Conservation (phyloP, 2,888 invertebrate genomes). For the Athrips mouffetella region DNA sequence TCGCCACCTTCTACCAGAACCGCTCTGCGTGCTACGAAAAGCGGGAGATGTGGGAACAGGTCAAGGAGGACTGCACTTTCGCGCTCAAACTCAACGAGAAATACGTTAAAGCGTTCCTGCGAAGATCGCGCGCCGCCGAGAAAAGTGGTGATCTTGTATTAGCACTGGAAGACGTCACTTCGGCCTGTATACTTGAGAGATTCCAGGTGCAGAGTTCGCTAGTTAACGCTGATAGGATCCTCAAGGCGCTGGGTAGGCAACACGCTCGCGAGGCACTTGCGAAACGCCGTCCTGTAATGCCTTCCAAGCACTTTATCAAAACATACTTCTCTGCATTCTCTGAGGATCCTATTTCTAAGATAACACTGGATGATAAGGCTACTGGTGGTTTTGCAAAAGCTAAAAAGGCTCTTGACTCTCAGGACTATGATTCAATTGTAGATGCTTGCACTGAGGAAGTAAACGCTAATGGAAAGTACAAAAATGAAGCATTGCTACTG, state of each 20-base stretch:
- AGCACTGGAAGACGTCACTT: slow-evolving; percentile 94
- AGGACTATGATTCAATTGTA: slow-evolving; percentile 88
- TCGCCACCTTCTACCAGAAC: slow-evolving; percentile 96
- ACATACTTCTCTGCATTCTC: slow-evolving; percentile 93
- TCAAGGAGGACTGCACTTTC: slow-evolving; percentile 91
- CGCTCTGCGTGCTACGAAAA: slow-evolving; percentile 97
- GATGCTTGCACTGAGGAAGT: slow-evolving; percentile 89
- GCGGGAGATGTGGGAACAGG: slow-evolving; percentile 89
- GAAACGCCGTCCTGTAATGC: slow-evolving; percentile 84
- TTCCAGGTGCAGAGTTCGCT: slow-evolving; percentile 90
- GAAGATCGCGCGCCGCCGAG: slow-evolving; percentile 91
- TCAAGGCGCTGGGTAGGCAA: slow-evolving; percentile 87
- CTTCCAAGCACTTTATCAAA: slow-evolving; percentile 91
- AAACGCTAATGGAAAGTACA: slow-evolving; percentile 79
- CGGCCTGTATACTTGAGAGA: slow-evolving; percentile 93
- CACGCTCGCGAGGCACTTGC: slow-evolving; percentile 87
- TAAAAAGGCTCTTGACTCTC: slow-evolving; percentile 81
- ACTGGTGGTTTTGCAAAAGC: slow-evolving; percentile 84
- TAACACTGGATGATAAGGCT: slow-evolving; percentile 62
- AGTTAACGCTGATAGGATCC: slow-evolving; percentile 90
- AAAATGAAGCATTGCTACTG: slow-evolving; percentile 85
- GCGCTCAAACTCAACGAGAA: slow-evolving; percentile 90
- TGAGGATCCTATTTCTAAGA: slow-evolving; percentile 87
- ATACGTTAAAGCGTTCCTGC: slow-evolving; percentile 91
- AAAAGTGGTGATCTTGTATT: slow-evolving; percentile 86